A percentile compares a stretch with the other conserved stretches of the same genome.
Evolutionary conservation across 2,888 invertebrate genomes (phyloP).

Genomic region (Sabatieria punctata): DNA sequence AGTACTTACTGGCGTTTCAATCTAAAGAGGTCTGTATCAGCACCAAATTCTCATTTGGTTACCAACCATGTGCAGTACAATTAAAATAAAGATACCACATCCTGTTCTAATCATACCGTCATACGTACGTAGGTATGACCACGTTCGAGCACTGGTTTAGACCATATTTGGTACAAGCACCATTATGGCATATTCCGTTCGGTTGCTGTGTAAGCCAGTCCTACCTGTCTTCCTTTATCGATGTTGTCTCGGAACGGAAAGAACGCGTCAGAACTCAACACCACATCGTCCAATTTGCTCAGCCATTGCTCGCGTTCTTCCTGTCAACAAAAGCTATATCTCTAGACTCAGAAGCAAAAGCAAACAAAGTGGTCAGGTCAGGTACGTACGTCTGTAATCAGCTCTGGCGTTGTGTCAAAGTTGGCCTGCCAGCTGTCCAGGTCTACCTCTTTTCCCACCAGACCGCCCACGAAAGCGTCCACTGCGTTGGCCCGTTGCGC

Average conservation of each 20-base stretch:
- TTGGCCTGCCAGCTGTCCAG: slow-evolving; percentile 32
- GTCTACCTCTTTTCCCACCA: slow-evolving; percentile 23
- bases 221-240: slow-evolving; percentile 43
- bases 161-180: background rate
- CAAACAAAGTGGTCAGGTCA: background rate
- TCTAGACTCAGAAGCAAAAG: background rate
- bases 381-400: background rate
- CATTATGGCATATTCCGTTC: too few species aligned
- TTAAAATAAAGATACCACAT: too few species aligned
- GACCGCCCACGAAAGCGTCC: slow-evolving; percentile 41
- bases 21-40: too few species aligned
- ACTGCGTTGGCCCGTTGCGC: slow-evolving; percentile 86
- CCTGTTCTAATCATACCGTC: too few species aligned
- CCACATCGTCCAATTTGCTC: slow-evolving; percentile 44
- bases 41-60: too few species aligned
- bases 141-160: too few species aligned
- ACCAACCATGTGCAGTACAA: too few species aligned
- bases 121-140: too few species aligned
- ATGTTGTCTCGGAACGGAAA: slow-evolving; percentile 96
- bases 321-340: background rate
- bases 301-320: slow-evolving; percentile 38
- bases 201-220: too few species aligned
- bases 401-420: background rate
- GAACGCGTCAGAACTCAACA: slow-evolving; percentile 87
- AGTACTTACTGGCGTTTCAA: background rate